Percentiles rank a stretch among this genome's conserved stretches.
Conservation (phyloP, 2,113 vertebrate genomes). For the Pangasianodon hypophthalmus region DNA sequence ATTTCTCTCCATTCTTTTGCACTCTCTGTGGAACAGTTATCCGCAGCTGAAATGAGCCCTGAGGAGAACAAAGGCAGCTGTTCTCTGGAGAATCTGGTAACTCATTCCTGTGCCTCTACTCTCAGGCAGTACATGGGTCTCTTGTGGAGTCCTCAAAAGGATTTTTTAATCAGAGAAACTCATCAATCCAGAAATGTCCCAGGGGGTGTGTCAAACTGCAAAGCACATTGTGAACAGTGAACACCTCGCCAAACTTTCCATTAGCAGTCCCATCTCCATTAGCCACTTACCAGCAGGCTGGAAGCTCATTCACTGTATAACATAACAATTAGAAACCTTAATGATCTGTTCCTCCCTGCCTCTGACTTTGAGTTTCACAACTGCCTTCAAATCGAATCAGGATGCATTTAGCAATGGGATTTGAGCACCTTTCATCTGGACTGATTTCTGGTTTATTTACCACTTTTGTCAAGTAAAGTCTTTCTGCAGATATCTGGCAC, state of each 20-base stretch:
- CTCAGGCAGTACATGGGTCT: conserved; percentile 55
- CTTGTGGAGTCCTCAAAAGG: conserved; percentile 50
- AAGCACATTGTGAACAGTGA: conserved; percentile 5
- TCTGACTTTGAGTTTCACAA: neutral
- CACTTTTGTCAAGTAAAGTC: neutral
- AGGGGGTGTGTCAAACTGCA: conserved; percentile 33
- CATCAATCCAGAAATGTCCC: conserved; percentile 56
- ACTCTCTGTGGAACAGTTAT: conserved; percentile 42
- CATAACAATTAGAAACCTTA: neutral
- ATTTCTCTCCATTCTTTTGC: conserved; percentile 45
- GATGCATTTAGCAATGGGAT: neutral
- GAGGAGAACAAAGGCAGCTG: conserved; percentile 63
- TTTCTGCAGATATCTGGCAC: neutral
- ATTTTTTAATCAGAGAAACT: conserved; percentile 57
- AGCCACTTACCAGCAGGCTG: neutral
- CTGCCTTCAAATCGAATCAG: neutral
- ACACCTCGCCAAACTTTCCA: conserved; percentile 43
- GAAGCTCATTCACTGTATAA: conserved; percentile 23
- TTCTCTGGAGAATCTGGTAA: conserved; percentile 49
- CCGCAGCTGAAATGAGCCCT: conserved; percentile 49
- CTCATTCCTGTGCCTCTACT: conserved; percentile 62
- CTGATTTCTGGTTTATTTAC: neutral
- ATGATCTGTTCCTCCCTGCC: conserved; percentile 10
- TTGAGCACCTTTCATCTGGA: neutral
- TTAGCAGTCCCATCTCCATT: conserved; percentile 21